Evolutionary conservation across 1,140 invertebrate genomes (phyloP).

Genomic region (Cyclargus thomasi): DNA sequence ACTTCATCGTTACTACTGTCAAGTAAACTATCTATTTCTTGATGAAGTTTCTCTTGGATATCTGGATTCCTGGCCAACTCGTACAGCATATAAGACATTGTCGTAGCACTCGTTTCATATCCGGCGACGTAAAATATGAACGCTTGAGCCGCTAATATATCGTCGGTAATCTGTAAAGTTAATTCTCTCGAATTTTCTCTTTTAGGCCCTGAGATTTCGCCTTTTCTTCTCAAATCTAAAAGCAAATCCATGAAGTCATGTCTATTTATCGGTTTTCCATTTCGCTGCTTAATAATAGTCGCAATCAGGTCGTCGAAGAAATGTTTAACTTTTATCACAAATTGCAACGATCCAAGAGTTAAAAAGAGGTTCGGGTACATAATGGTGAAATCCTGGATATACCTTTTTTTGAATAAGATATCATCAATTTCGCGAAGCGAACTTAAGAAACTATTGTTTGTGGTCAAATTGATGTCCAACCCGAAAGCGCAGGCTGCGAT

Average conservation of each 20-base stretch:
- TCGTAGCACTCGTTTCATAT: constrained; percentile 42
- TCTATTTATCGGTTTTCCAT: constrained; percentile 12
- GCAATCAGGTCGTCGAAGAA: constrained; percentile 12
- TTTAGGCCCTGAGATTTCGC: constrained; percentile 9
- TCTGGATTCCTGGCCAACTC: constrained; percentile 35
- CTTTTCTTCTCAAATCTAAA: constrained; percentile 17
- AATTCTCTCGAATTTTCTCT: neutral
- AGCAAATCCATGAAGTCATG: constrained; percentile 23
- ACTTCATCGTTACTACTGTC: neutral
- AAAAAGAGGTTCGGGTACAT: constrained; percentile 1
- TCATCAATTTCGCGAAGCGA: neutral
- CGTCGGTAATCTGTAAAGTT: neutral
- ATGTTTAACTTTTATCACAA: neutral
- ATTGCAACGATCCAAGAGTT: neutral
- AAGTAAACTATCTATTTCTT: neutral
- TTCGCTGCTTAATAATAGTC: constrained; percentile 18
- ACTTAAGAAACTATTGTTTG: neutral
- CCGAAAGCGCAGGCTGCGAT: constrained; percentile 4
- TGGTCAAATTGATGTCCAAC: constrained; percentile 8
- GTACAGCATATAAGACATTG: constrained; percentile 42
- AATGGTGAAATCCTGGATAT: neutral
- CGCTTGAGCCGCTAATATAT: constrained; percentile 35
- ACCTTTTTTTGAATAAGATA: neutral
- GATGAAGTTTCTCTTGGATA: neutral
- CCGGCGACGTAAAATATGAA: constrained; percentile 51